These are phyloP conservation scores for Lepus townsendii DNA, from an alignment of 2,797 vertebrate genomes.

Conservation along the genomic window DNA sequence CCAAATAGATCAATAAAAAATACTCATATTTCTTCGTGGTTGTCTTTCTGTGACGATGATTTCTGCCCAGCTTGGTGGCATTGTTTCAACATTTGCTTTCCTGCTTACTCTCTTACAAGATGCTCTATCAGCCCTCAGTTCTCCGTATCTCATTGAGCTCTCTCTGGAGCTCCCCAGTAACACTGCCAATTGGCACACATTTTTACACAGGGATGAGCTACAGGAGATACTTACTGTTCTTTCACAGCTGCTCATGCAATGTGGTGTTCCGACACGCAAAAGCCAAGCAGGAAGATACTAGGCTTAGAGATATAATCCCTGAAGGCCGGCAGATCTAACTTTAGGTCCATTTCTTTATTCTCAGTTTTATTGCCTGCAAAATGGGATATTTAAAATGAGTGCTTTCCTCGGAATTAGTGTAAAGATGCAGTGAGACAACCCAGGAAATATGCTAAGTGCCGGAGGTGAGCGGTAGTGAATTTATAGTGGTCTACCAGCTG, in stretches of 20 bases:
- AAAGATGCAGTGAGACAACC: neutral
- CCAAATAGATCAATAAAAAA: slow-evolving; percentile 3
- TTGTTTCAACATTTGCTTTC: neutral
- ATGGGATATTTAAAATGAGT: neutral
- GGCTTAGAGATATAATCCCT: neutral
- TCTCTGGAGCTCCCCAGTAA: neutral
- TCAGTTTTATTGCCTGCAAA: neutral
- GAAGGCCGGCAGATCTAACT: neutral
- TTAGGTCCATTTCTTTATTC: neutral
- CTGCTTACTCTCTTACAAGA: neutral
- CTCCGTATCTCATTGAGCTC: neutral
- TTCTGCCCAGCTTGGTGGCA: neutral
- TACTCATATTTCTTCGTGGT: neutral
- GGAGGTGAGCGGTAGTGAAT: neutral
- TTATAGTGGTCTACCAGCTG: neutral
- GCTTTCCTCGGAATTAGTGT: neutral
- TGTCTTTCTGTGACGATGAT: neutral
- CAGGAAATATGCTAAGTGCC: neutral
- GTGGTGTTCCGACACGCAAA: neutral
- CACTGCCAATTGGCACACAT: neutral
- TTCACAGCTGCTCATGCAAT: neutral
- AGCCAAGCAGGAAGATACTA: neutral
- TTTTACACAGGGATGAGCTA: neutral
- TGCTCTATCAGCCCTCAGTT: neutral
- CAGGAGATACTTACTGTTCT: neutral